These are phyloP conservation scores for Ips nitidus DNA, from an alignment of 1,140 invertebrate species.

Conservation along the genomic window DNA sequence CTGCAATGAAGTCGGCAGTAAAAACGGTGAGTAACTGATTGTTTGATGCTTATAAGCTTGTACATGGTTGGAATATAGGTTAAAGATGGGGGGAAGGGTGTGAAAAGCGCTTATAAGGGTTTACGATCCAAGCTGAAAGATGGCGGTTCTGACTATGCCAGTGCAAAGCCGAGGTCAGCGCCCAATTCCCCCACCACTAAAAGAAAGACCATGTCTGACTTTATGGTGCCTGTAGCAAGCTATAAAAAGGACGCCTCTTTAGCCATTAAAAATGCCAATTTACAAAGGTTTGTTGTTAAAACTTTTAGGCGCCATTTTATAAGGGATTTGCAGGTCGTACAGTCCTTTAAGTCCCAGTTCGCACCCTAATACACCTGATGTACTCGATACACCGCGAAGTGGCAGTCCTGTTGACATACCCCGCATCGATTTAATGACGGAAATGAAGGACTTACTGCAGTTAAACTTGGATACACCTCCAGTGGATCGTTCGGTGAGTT, in stretches of 20 bases:
- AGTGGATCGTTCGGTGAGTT: conserved; percentile 59
- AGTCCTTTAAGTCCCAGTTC: conserved; percentile 54
- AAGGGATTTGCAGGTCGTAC: conserved; percentile 52
- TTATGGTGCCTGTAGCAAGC: conserved; percentile 53
- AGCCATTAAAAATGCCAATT: conserved; percentile 53
- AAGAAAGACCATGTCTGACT: conserved; percentile 54
- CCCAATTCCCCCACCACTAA: conserved; percentile 67
- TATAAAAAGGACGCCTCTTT: conserved; percentile 58
- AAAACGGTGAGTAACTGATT: conserved; percentile 67
- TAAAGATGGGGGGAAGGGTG: conserved; percentile 73
- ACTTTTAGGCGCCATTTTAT: background rate
- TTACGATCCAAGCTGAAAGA: conserved; percentile 65
- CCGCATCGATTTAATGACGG: conserved; percentile 66
- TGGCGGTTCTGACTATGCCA: conserved; percentile 49
- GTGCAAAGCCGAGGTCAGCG: conserved; percentile 62
- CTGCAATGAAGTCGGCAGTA: conserved; percentile 77
- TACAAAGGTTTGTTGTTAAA: conserved; percentile 40
- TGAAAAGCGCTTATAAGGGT: conserved; percentile 74
- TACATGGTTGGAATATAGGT: conserved; percentile 55
- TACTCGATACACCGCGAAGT: conserved; percentile 52
- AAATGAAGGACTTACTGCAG: conserved; percentile 65
- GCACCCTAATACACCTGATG: conserved; percentile 56
- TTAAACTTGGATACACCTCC: conserved; percentile 55
- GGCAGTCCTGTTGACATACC: conserved; percentile 53
- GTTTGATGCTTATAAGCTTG: conserved; percentile 17